Conservation (phyloP, 1,140 invertebrate species). For the Drosophila lacertosa region DNA sequence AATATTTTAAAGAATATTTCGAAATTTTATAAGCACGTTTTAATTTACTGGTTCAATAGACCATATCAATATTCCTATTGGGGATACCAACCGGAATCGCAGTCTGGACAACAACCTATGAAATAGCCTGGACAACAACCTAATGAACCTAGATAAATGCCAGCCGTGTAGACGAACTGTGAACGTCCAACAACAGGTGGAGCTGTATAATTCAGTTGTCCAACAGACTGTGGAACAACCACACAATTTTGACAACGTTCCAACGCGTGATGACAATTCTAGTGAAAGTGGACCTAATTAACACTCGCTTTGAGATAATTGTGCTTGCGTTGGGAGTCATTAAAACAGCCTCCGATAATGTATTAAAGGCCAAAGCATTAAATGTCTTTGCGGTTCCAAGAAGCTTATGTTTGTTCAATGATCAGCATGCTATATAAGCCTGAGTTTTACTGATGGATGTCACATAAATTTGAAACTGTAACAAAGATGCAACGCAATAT, state of each 20-base stretch:
- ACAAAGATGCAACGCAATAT: conserved; percentile 45
- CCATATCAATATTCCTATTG: too few relatives aligned
- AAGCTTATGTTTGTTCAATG: conserved; percentile 7
- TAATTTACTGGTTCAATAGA: too few relatives aligned
- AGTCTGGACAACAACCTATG: too few relatives aligned
- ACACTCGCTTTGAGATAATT: conserved; percentile 17
- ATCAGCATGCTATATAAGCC: conserved; percentile 51
- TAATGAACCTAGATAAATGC: too few relatives aligned
- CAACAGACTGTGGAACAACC: background rate
- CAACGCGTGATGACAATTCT: conserved; percentile 37
- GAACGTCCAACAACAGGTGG: background rate
- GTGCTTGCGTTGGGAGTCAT: conserved; percentile 13
- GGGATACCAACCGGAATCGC: too few relatives aligned
- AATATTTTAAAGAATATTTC: too few relatives aligned
- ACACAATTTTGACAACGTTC: conserved; percentile 1
- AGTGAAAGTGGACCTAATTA: conserved; percentile 39
- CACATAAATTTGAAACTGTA: conserved; percentile 18
- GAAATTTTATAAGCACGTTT: too few relatives aligned
- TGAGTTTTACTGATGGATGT: background rate
- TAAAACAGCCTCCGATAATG: conserved; percentile 6
- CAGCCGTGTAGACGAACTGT: background rate
- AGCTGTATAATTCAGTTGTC: conserved; percentile 9
- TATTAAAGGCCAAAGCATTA: background rate
- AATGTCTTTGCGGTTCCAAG: background rate
- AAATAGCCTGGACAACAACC: too few relatives aligned